Evolutionary conservation across 2,113 vertebrate species (phyloP).

Genomic region (Numida meleagris): DNA sequence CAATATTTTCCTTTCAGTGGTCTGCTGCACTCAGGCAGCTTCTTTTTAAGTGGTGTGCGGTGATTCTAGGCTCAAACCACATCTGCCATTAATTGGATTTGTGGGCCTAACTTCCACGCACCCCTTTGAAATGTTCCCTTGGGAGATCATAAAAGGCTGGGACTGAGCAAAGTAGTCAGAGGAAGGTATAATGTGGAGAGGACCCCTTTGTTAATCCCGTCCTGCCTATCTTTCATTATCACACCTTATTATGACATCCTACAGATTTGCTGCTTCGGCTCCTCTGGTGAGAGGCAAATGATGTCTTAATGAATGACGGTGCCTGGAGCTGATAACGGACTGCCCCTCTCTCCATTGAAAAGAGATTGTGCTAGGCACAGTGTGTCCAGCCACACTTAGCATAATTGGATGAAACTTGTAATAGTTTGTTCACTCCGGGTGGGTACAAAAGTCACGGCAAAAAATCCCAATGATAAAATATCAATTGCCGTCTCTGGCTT

Average conservation of each 20-base stretch:
- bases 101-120: slow-evolving; percentile 42
- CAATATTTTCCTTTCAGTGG: neutral
- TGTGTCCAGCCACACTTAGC: neutral
- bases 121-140: slow-evolving; percentile 25
- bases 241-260: slow-evolving; percentile 40
- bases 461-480: slow-evolving; percentile 33
- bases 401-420: slow-evolving; percentile 56
- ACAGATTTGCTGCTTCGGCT: slow-evolving; percentile 9
- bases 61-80: slow-evolving; percentile 37
- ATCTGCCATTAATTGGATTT: slow-evolving; percentile 45
- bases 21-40: neutral
- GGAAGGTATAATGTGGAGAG: slow-evolving; percentile 19
- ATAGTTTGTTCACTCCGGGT: slow-evolving; percentile 36
- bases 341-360: slow-evolving; percentile 21
- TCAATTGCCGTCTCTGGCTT: neutral
- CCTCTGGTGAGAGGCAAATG: slow-evolving; percentile 50
- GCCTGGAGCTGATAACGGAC: slow-evolving; percentile 22
- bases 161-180: slow-evolving; percentile 22
- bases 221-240: slow-evolving; percentile 40
- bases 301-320: slow-evolving; percentile 60
- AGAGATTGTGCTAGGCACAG: neutral
- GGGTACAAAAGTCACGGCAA: neutral
- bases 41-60: neutral
- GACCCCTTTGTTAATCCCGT: slow-evolving; percentile 34
- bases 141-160: slow-evolving; percentile 13